Base-by-base conservation (phyloP, 1,140 invertebrate genomes). In the Probaryconus sp. region DNA sequence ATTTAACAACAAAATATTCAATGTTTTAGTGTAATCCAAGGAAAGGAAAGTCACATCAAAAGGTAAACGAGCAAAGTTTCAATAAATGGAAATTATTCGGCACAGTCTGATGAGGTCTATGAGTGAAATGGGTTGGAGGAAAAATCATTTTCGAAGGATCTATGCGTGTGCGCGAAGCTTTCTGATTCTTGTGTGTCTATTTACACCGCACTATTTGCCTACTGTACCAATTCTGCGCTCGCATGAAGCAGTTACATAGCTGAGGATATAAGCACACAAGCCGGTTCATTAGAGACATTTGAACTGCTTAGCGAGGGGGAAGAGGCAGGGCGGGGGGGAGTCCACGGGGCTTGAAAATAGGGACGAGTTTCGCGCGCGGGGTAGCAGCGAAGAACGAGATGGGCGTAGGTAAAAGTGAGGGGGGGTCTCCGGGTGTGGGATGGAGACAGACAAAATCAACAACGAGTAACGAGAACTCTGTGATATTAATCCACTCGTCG, bases 401-500 rank as follows among this genome's bases (percentile, higher is more conserved):
- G 64, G 61, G 65, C 58, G 58, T 53, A 65, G 61, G 40, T 60
- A 70, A 60, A 74, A 75, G 72, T 67, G 64, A 64, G 53, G 53
- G n/a, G 30, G 45, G 48, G 74, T 48, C 53, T 74, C 60, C 51
- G 53, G 70, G 81, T 78, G 63, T 80, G 79, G 64, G 79, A 71
- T 61, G 72, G 83, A 85, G 85, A 83, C 85, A 86, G 86, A 84
- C 84, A 88, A 87, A 87, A 88, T 88, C 84, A 88, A 88, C 85
- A 88, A 87, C 81, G 85, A 87, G 85, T 86, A 87, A 86, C 84
- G 85, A 86, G 84, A 88, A 86, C 84, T 84, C 84, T 78, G 83
- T 83, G 85, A 87, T 87, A 88, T 88, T 87, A 88, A 88, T 88
- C 85, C 87, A 88, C 86, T 88, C 85, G 85, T 83, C 83, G 87